Conservation (phyloP, 2,888 invertebrate genomes). For the Cheilosia variabilis region DNA sequence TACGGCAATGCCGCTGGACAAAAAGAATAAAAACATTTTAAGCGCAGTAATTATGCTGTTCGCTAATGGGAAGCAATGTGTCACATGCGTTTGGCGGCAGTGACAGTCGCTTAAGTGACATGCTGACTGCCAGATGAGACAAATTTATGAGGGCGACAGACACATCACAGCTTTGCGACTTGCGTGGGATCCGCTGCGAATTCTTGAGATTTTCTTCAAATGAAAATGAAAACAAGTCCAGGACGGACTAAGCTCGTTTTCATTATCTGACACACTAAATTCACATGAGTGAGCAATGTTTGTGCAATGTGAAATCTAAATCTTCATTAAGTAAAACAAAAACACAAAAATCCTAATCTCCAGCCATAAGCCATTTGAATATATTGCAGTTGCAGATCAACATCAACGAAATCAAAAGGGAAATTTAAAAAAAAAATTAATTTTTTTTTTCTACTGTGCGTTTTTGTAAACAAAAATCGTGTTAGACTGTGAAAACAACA, state of each 20-base stretch:
- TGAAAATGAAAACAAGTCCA: slow-evolving; percentile 17
- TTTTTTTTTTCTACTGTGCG: slow-evolving; percentile 56
- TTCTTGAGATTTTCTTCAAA: slow-evolving; percentile 58
- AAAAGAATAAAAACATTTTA: slow-evolving; percentile 50
- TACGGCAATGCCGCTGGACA: slow-evolving; percentile 44
- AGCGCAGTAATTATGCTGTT: slow-evolving; percentile 75
- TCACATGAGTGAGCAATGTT: slow-evolving; percentile 48
- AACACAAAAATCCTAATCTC: slow-evolving; percentile 8
- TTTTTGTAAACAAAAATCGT: slow-evolving; percentile 67
- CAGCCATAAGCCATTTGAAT: not conserved
- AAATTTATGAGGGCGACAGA: slow-evolving; percentile 70
- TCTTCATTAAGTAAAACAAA: slow-evolving; percentile 50
- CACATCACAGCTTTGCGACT: slow-evolving; percentile 44
- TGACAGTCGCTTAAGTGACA: slow-evolving; percentile 75
- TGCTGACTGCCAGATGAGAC: slow-evolving; percentile 74
- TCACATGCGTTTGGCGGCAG: slow-evolving; percentile 74
- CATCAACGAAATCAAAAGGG: slow-evolving; percentile 57
- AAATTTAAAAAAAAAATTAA: slow-evolving; percentile 54
- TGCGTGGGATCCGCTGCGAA: slow-evolving; percentile 68
- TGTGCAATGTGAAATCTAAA: slow-evolving; percentile 49
- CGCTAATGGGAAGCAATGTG: slow-evolving; percentile 75
- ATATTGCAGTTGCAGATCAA: slow-evolving; percentile 31
- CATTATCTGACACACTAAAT: slow-evolving; percentile 45
- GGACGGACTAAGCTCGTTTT: slow-evolving; percentile 30
- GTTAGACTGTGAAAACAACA: slow-evolving; percentile 71